Evolutionary conservation across 2,797 vertebrate species (phyloP), one percentile per base, ranked within the genome.

Genomic region (Sebastes miniatus): DNA sequence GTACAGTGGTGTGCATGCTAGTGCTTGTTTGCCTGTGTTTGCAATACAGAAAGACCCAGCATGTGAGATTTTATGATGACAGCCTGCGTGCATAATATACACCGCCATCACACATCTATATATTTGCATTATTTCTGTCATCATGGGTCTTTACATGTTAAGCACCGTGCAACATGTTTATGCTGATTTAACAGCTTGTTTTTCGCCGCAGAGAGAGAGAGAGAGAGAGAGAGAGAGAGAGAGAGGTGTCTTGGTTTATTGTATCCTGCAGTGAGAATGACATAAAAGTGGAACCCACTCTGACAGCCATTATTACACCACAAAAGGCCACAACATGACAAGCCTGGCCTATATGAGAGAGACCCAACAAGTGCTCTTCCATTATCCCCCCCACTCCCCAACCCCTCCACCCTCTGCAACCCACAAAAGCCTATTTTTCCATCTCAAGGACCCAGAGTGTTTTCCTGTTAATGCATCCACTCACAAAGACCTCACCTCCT

Each of bases 391-490:
- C 39, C 14, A 14, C 13, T 0, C 14, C 13, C 39, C 39, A 43
- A 14, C 39, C 39, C 43, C 22, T 34, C 12, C 29, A 20, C 65
- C 62, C 73, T 61, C 76, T 68, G 58, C 70, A 58, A 43, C 61
- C 83, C 62, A 62, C 62, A 66, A 84, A 85, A 74, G 76, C 69
- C 22, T 64, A 64, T 83, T 87, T 86, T 86, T 80, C 65, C 81
- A 86, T 89, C 71, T 92, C 76, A 80, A 86, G 75, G 73, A 82
- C 76, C 71, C 56, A 2, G 22, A 83, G 87, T 85, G 77, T 87
- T 87, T 88, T 85, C 27, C 79, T 84, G 63, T 79, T 79, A 89
- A 85, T 84, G 77, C 69, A 69, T 85, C 63, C 68, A 88, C 82
- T 87, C 87, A 84, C 59, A 58, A 24, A 61, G 83, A 79, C 72